Evolutionary conservation across 2,888 invertebrate genomes (phyloP).

Genomic region (Dione juno): DNA sequence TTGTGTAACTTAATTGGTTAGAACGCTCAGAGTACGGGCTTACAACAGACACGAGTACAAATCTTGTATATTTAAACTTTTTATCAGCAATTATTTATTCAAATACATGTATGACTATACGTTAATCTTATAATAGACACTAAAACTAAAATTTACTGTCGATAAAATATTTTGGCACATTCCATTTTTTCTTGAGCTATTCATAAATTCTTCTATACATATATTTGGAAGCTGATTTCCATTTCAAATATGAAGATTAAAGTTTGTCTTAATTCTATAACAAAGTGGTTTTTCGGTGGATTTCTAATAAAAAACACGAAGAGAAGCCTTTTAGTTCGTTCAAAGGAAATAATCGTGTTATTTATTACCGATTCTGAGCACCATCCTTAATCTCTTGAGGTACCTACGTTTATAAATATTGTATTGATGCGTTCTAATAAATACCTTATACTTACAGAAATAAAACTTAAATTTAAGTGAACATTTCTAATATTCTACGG

Average conservation of each 20-base stretch:
- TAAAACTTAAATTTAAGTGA: neutral
- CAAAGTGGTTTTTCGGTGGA: constrained; percentile 64
- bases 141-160: constrained; percentile 19
- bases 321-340: constrained; percentile 65
- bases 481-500: neutral
- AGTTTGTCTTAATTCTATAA: constrained; percentile 63
- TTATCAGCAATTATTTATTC: too few relatives aligned
- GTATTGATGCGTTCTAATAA: constrained; percentile 25
- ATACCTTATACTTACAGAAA: neutral
- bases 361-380: constrained; percentile 74
- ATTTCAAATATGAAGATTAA: constrained; percentile 43
- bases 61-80: neutral
- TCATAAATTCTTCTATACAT: constrained; percentile 20
- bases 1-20: too few relatives aligned
- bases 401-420: constrained; percentile 54
- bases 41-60: too few relatives aligned
- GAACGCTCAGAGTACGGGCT: too few relatives aligned
- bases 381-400: constrained; percentile 78
- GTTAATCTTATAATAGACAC: constrained; percentile 10
- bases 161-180: constrained; percentile 8
- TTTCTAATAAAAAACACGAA: constrained; percentile 67
- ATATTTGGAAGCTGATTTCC: constrained; percentile 42
- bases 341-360: constrained; percentile 80
- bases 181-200: constrained; percentile 7
- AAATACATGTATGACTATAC: neutral